Conservation (phyloP, 2,113 vertebrate species). For the Pituophis catenifer region DNA sequence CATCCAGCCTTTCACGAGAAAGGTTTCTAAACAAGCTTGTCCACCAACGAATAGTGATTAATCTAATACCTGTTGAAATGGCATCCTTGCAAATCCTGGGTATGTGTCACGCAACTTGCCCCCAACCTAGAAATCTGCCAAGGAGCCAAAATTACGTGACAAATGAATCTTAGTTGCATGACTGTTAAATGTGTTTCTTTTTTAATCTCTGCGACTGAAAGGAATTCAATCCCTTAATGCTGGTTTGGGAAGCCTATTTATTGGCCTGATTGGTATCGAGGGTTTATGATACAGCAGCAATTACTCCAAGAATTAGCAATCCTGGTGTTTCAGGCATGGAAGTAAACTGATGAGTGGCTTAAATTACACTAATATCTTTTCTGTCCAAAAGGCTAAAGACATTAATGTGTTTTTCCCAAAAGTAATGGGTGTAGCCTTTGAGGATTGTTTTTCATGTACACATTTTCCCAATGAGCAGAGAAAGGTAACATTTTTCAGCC, state of each 20-base stretch:
- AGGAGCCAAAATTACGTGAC: constrained; percentile 33
- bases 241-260: constrained; percentile 60
- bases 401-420: not conserved
- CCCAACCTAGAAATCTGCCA: not conserved
- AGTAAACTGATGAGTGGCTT: constrained; percentile 3
- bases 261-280: constrained; percentile 56
- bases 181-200: constrained; percentile 33
- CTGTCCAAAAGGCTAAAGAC: not conserved
- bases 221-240: constrained; percentile 51
- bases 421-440: not conserved
- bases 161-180: constrained; percentile 55
- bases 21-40: constrained; percentile 36
- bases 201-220: constrained; percentile 54
- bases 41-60: constrained; percentile 56
- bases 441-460: no score
- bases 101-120: constrained; percentile 48
- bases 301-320: constrained; percentile 56
- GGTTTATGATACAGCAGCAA: constrained; percentile 60
- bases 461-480: not conserved
- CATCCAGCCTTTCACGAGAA: constrained; percentile 29
- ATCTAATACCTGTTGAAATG: constrained; percentile 50
- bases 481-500: not conserved
- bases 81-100: constrained; percentile 29
- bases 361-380: not conserved
- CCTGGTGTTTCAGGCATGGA: constrained; percentile 9